Base-by-base conservation (phyloP, 2,888 invertebrate species). In the Ypsolopha sequella region DNA sequence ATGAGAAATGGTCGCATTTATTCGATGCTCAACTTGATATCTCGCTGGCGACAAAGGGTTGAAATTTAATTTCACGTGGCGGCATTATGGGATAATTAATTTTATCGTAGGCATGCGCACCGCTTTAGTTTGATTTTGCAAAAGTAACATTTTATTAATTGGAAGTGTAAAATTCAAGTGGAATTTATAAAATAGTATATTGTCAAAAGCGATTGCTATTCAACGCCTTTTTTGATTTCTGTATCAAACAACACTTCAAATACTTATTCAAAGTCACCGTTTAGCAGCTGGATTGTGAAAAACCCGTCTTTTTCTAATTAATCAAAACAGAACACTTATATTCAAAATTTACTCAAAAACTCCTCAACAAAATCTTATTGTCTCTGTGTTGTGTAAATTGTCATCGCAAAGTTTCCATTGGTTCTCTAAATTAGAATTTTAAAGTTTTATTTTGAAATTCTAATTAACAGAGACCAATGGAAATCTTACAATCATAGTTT, bases 1-100 rank as follows among this genome's bases (percentile, higher is more conserved):
- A 84, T 84, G 84, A 86, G 82, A 85, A 80, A 86, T 81, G 72
- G 74, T 66, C 68, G 65, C 80, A 81, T 81, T 85, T 76, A 80
- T 82, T 77, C 71, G 66, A 67, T 72, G 76, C 73, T 79, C 80
- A 77, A 81, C 76, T 75, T 80, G 80, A 82, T 84, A 82, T 78
- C 81, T 75, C 67, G 43, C 60, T 56, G 66, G 66, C 66, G 62
- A 65, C 64, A 62, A 73, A 79, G 81, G 80, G 73, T 72, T 73
- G 61, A 70, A 82, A 82, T 84, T 85, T 80, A 84, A 85, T 85
- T 82, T 79, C 61, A 69, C 70, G 70, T 70, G 72, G 70, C 65
- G 73, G 68, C 68, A 74, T 77, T 74, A 77, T 70, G 71, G 68
- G 63, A 71, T 70, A 65, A 81, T 84, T 80, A 79, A 78, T 75